These are phyloP conservation scores for Halcyon leucocephala DNA, from an alignment of 2,797 vertebrate genomes.

Conservation along the genomic window DNA sequence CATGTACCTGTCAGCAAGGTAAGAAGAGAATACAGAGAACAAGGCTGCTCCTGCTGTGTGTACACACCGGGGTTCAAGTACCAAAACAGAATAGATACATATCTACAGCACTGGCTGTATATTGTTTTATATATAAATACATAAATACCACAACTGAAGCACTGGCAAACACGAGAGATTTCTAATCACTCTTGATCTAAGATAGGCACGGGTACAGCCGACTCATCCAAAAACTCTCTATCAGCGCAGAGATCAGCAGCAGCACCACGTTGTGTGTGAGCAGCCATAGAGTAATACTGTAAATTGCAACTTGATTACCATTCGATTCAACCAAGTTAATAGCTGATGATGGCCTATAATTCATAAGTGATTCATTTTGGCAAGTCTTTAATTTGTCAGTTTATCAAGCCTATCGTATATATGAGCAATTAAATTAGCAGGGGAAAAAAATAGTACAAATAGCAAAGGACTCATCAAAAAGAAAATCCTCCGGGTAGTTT, in stretches of 20 bases:
- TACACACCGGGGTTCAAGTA: background rate
- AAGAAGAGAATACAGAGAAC: background rate
- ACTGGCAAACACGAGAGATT: background rate
- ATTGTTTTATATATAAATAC: background rate
- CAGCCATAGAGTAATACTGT: background rate
- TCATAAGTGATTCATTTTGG: constrained; percentile 1
- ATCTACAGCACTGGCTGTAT: background rate
- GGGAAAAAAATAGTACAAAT: background rate
- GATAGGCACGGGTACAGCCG: background rate
- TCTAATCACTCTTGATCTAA: background rate
- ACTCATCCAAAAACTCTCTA: constrained; percentile 4
- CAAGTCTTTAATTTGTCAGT: constrained; percentile 4
- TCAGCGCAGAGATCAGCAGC: background rate
- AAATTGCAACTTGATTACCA: constrained; percentile 46
- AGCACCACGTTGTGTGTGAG: background rate
- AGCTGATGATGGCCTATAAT: constrained; percentile 22
- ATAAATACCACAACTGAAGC: background rate
- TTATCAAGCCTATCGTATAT: background rate
- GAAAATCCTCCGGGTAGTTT: background rate
- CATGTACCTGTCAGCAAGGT: background rate
- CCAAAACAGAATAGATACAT: background rate
- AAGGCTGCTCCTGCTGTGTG: background rate
- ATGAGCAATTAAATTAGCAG: background rate
- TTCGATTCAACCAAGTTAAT: constrained; percentile 56
- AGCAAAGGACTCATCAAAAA: background rate